phyloP scores from a whole-genome alignment of 2,113 vertebrate species.

The Halcyon malimbica region DNA sequence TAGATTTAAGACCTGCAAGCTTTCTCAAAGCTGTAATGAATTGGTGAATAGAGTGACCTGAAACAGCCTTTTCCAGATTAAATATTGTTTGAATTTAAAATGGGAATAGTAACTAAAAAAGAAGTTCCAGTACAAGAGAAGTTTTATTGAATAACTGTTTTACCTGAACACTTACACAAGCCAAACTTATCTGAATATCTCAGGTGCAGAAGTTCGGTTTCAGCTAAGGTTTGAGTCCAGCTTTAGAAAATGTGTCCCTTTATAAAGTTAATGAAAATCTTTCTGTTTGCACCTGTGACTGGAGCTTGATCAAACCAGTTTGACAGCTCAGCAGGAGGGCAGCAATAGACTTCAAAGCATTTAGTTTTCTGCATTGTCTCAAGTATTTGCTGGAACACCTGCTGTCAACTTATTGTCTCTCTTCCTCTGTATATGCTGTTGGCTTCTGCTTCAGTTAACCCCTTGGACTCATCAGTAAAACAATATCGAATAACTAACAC shows the following conservation, averaged over 20 bases:
- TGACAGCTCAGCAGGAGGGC: conserved; percentile 52
- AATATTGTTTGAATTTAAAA: neutral
- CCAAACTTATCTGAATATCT: neutral
- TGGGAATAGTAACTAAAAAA: neutral
- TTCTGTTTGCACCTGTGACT: conserved; percentile 43
- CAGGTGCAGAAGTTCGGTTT: neutral
- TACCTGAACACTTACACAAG: neutral
- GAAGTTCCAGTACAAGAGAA: neutral
- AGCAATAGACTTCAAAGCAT: conserved; percentile 51
- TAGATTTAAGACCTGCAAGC: neutral
- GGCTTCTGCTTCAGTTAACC: conserved; percentile 45
- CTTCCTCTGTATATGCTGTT: neutral
- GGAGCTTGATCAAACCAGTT: conserved; percentile 31
- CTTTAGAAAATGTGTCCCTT: neutral
- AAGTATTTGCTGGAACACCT: conserved; percentile 55
- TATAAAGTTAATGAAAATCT: conserved; percentile 19
- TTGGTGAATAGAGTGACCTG: neutral
- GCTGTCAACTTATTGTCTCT: conserved; percentile 15
- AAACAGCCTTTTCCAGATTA: neutral
- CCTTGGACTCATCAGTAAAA: conserved; percentile 47
- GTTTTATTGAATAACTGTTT: neutral
- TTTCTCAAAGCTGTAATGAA: neutral
- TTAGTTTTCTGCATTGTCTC: conserved; percentile 17
- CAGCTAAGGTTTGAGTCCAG: neutral
- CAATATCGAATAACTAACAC: conserved; percentile 9